These are phyloP conservation scores for Brienomyrus brachyistius DNA, from an alignment of 2,113 vertebrate genomes.

Conservation along the genomic window DNA sequence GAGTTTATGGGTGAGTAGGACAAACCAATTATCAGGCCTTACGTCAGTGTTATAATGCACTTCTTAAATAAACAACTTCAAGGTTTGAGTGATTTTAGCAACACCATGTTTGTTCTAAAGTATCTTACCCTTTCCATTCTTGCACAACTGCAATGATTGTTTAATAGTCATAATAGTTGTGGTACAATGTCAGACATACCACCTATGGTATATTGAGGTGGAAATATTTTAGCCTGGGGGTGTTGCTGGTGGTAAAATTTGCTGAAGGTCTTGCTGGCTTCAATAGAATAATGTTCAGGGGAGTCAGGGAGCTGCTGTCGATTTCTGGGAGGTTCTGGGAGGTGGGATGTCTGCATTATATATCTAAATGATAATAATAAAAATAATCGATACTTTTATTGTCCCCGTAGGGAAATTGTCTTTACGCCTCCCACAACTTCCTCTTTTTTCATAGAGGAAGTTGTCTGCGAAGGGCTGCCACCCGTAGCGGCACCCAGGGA, in stretches of 20 bases:
- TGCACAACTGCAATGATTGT: background rate
- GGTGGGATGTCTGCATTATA: background rate
- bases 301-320: background rate
- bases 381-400: too few species aligned
- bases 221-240: background rate
- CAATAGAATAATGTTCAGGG: background rate
- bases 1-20: constrained; percentile 12
- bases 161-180: background rate
- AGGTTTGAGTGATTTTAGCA: background rate
- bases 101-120: background rate
- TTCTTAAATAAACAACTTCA: background rate
- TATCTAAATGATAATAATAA: too few species aligned
- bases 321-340: background rate
- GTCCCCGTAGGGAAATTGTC: too few species aligned
- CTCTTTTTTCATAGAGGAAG: too few species aligned
- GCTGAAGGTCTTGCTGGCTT: background rate
- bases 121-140: background rate
- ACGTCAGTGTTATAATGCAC: background rate
- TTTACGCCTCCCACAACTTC: too few species aligned
- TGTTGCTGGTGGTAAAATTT: background rate
- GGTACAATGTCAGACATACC: background rate
- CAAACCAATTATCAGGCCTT: background rate
- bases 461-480: too few species aligned
- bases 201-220: background rate
- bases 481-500: too few species aligned